Evolutionary conservation across 1,140 invertebrate genomes (phyloP), one percentile per base, ranked within the genome.

Genomic region (Dendroctonus ponderosae): DNA sequence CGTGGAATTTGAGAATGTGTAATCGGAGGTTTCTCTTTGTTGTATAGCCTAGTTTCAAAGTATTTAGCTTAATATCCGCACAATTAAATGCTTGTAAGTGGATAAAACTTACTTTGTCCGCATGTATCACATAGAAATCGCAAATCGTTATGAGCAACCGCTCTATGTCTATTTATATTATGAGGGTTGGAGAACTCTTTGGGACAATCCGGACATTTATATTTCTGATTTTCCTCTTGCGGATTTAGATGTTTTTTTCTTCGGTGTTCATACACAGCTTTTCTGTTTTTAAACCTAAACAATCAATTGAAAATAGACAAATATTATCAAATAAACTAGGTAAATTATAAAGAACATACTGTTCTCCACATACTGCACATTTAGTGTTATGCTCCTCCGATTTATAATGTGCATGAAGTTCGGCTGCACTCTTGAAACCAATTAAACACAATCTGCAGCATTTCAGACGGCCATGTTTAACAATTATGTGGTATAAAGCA

Each of bases 361-460:
- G 57, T 54, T 61, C 51, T 52, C 49, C 49, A 67, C 65, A 67
- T 53, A 67, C 50, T 43, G 26, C 48, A 48, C 65, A 67, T 40
- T 67, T 67, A 3, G 56, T 67, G 41, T 67, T 67, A 54, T 67
- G 65, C 38, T 67, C 65, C 15, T 60, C 65, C n/a, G 65, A 67
- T 46, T 67, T 67, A 41, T 67, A 67, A 54, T 67, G 65, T 7
- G 6, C 39, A 26, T 43, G 52, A n/a, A 60, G 42, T 46, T 67
- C 49, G 0, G 60, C 43, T 8, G 37, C 26, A 54, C n/a, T 67
- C 41, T 60, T 61, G 43, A 67, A 67, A 54, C 65, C 61, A 44
- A 67, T 53, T 12, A 67, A 48, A 37, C 65, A 67, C 44, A 67
- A 48, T 61, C 65, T 52, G 57, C 65, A 67, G 38, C 65, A 67